Percentiles rank a stretch among this genome's conserved stretches.
phyloP scores from a whole-genome alignment of 1,140 invertebrate genomes.

The Anoplolepis gracilipes region DNA sequence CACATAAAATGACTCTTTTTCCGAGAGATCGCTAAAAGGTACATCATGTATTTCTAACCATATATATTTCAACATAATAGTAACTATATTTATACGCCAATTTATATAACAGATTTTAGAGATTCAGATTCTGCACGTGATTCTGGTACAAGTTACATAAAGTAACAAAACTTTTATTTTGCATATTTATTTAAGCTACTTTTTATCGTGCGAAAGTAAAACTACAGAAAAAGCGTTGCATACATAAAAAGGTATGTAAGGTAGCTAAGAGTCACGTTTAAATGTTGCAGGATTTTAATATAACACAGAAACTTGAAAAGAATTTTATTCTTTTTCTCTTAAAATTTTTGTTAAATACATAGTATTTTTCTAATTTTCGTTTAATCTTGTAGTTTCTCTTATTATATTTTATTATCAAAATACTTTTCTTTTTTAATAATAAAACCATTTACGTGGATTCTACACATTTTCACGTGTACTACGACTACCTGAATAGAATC shows the following conservation, averaged over 20 bases:
- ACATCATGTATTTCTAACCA: neutral
- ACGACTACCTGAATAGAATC: neutral
- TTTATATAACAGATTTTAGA: neutral
- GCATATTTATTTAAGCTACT: neutral
- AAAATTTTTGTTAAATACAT: neutral
- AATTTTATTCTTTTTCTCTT: neutral
- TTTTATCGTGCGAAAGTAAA: neutral
- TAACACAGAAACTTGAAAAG: neutral
- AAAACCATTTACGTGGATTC: neutral
- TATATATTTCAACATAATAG: neutral
- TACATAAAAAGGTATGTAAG: neutral
- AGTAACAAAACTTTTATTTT: neutral
- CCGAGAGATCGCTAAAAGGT: neutral
- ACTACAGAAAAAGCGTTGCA: neutral
- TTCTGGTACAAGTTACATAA: neutral
- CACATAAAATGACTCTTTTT: constrained; percentile 29
- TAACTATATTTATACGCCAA: neutral
- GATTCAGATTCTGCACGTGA: neutral
- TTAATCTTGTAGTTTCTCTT: neutral
- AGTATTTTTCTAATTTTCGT: neutral
- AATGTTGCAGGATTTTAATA: neutral
- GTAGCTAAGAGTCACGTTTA: neutral
- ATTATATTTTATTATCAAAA: neutral
- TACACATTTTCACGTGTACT: neutral
- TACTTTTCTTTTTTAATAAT: neutral